Conservation (phyloP, 2,113 vertebrate genomes). For the Blennius ocellaris region DNA sequence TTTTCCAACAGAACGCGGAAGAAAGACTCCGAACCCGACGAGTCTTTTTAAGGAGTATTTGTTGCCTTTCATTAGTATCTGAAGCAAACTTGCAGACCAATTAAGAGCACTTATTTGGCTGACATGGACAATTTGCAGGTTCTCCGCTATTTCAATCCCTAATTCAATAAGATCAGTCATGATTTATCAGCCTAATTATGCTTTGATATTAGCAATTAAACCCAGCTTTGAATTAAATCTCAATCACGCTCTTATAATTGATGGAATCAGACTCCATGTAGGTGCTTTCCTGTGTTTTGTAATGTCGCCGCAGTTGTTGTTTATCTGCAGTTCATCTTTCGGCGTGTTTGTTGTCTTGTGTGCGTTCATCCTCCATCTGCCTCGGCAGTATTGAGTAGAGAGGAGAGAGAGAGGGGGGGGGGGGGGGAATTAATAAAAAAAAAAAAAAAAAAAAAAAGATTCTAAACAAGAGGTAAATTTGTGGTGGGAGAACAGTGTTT, state of each 20-base stretch:
- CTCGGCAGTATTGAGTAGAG: constrained; percentile 49
- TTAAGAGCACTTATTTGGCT: constrained; percentile 82
- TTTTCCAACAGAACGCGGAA: not conserved
- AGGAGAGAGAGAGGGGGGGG: too few relatives aligned
- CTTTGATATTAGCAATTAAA: constrained; percentile 89
- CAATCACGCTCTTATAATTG: constrained; percentile 85
- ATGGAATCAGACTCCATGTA: constrained; percentile 80
- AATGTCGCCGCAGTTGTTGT: constrained; percentile 62
- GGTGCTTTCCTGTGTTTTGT: constrained; percentile 69
- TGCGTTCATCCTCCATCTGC: constrained; percentile 78
- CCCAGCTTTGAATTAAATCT: constrained; percentile 86
- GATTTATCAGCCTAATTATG: constrained; percentile 87
- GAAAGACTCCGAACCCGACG: not conserved
- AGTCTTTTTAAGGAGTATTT: constrained; percentile 44
- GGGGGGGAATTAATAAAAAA: too few relatives aligned
- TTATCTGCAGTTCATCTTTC: constrained; percentile 65
- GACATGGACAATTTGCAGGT: constrained; percentile 83
- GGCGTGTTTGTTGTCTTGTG: constrained; percentile 67
- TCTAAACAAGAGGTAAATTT: constrained; percentile 65
- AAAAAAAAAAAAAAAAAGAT: constrained; percentile 26
- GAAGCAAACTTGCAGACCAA: constrained; percentile 78
- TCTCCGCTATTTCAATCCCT: constrained; percentile 84
- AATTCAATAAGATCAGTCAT: constrained; percentile 86
- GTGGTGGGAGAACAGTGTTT: constrained; percentile 64
- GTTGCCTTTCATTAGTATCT: constrained; percentile 58